Evolutionary conservation across 2,888 invertebrate genomes (phyloP).

Genomic region (Diaphora mendica): DNA sequence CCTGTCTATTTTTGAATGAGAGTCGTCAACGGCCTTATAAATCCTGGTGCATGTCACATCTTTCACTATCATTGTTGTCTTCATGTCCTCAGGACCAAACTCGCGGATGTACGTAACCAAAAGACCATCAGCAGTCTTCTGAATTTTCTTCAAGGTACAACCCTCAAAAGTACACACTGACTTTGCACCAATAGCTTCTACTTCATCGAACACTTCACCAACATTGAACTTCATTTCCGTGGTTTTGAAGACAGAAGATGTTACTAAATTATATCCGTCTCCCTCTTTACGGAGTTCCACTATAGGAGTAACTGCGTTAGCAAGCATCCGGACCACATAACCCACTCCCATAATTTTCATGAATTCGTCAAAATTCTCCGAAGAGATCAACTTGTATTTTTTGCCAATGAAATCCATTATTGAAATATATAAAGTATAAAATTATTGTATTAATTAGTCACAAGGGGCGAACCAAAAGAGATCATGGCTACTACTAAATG

Average conservation of each 20-base stretch:
- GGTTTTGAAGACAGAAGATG: neutral
- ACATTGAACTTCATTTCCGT: conserved; percentile 1
- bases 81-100: neutral
- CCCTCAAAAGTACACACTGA: conserved; percentile 1
- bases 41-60: neutral
- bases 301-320: neutral
- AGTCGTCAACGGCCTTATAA: neutral
- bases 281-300: neutral
- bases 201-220: neutral
- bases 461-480: neutral
- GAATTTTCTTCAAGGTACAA: neutral
- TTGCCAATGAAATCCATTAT: conserved; percentile 88
- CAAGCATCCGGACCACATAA: neutral
- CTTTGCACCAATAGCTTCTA: conserved; percentile 6
- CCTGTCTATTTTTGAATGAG: neutral
- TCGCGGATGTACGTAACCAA: neutral
- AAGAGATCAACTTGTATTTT: conserved; percentile 92
- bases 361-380: conserved; percentile 95
- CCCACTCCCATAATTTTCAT: conserved; percentile 92
- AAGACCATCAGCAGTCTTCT: conserved; percentile 1
- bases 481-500: neutral
- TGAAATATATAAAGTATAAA: conserved; percentile 37
- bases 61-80: neutral
- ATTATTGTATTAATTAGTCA: neutral
- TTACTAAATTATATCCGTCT: neutral